Evolutionary conservation across 2,888 invertebrate genomes (phyloP).

Genomic region (Sinopyrophorus schimmeli): DNA sequence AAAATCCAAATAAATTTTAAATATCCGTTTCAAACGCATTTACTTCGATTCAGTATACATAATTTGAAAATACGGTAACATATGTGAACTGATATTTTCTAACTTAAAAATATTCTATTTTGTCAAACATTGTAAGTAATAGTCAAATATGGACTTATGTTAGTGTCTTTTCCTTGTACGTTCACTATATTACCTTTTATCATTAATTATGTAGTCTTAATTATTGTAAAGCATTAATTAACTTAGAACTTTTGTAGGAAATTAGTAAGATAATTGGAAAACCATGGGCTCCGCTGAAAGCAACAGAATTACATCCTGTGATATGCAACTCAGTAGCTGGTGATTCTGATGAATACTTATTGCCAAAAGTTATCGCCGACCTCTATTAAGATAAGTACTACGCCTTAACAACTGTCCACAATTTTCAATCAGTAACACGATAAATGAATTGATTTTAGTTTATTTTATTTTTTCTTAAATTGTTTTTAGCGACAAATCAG

Average conservation of each 20-base stretch:
- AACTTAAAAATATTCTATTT: too few relatives aligned
- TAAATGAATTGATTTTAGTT: slow-evolving; percentile 7
- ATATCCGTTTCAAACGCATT: too few relatives aligned
- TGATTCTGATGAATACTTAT: slow-evolving; percentile 62
- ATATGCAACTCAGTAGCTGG: slow-evolving; percentile 58
- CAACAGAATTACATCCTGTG: slow-evolving; percentile 60
- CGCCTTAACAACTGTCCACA: slow-evolving; percentile 22
- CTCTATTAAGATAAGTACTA: slow-evolving; percentile 53
- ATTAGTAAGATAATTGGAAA: slow-evolving; percentile 61
- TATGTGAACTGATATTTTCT: too few relatives aligned
- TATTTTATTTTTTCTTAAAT: slow-evolving; percentile 3
- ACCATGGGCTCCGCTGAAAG: slow-evolving; percentile 61
- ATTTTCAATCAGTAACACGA: slow-evolving; percentile 17
- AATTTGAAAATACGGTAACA: too few relatives aligned
- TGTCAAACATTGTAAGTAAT: too few relatives aligned
- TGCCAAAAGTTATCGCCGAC: slow-evolving; percentile 61
- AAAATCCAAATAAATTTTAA: too few relatives aligned
- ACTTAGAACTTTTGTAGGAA: slow-evolving; percentile 57
- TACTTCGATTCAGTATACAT: too few relatives aligned
- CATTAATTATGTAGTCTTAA: too few relatives aligned
- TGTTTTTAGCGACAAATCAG: slow-evolving; percentile 8
- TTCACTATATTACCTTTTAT: too few relatives aligned
- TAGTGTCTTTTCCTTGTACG: too few relatives aligned
- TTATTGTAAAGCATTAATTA: too few relatives aligned
- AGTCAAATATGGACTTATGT: background rate